Evolutionary conservation across 2,113 vertebrate species (phyloP), one percentile per base, ranked within the genome.

Genomic region (Mugil cephalus): DNA sequence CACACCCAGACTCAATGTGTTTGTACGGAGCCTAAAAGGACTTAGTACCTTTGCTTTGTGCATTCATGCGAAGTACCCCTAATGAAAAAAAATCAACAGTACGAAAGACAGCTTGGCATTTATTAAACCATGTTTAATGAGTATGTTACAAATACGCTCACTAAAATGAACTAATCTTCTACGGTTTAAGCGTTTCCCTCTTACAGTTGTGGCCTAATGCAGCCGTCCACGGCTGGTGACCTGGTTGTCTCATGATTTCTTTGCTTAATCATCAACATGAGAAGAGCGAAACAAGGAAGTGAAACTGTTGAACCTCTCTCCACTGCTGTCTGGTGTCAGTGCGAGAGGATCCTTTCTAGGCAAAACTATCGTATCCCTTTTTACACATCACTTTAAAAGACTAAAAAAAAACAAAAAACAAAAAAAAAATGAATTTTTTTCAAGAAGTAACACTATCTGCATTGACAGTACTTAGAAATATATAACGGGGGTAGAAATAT

Each of bases 71-170:
- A 3, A 5, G 24, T 30, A 30, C 24, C 2, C 3, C 24, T 30
- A 30, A 30, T 54, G 15, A 36, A 6, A 63, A 18, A 54, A 9
- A 50, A 55, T 60, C 6, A 71, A 56, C 13, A 68, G 13, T 30
- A 30, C 5, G 24, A 30, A 30, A 30, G 24, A 30, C 24, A 30
- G 24, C 24, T 30, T 30, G 24, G 8, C 24, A 42, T 51, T 74
- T 71, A 24, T 77, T 59, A 11, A 68, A 69, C n/a, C 13, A 65
- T 0, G 12, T 79, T 65, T 51, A 56, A 51, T 69, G 7, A 63
- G 24, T 54, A 73, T 67, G 30, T 68, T 67, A 82, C 70, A 85
- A 83, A 75, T 68, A 40, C 17, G 54, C 13, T 14, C 9, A 61
- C 42, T 65, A 9, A 77, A 66, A 54, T 59, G 1, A 58, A 55